phyloP scores from a whole-genome alignment of 2,797 vertebrate species.

The Apodemus agrarius region DNA sequence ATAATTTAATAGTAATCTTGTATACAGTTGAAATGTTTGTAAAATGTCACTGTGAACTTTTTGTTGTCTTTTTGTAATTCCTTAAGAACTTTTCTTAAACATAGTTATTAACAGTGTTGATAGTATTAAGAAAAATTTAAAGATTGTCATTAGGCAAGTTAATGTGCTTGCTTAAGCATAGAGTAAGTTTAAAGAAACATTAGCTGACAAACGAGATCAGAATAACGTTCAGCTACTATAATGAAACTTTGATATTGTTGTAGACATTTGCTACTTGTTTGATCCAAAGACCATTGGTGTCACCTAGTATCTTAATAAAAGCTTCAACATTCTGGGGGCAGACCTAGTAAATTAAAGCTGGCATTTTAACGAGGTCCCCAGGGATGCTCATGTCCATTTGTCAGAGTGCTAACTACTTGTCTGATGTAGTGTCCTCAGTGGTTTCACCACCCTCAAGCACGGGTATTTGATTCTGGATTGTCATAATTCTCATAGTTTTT shows the following conservation, averaged over 20 bases:
- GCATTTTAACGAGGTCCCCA: slow-evolving; percentile 39
- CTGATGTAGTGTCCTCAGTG: slow-evolving; percentile 56
- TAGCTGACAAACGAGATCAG: slow-evolving; percentile 57
- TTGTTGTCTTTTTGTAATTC: slow-evolving; percentile 50
- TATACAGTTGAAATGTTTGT: slow-evolving; percentile 60
- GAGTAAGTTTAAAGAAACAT: slow-evolving; percentile 62
- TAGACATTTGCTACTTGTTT: slow-evolving; percentile 48
- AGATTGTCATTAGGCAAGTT: slow-evolving; percentile 48
- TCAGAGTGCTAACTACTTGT: slow-evolving; percentile 49
- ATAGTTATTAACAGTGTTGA: slow-evolving; percentile 63
- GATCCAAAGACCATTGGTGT: slow-evolving; percentile 9
- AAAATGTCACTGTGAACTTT: slow-evolving; percentile 66
- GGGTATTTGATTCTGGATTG: slow-evolving; percentile 54
- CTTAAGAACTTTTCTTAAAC: slow-evolving; percentile 43
- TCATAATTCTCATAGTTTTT: slow-evolving; percentile 70
- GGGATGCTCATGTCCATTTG: slow-evolving; percentile 24
- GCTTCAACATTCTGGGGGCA: slow-evolving; percentile 37
- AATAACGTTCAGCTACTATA: background rate
- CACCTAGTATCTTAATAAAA: slow-evolving; percentile 52
- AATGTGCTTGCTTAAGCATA: slow-evolving; percentile 50
- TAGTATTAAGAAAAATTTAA: slow-evolving; percentile 65
- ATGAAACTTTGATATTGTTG: slow-evolving; percentile 57
- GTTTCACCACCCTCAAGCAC: slow-evolving; percentile 35
- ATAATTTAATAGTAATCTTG: slow-evolving; percentile 61
- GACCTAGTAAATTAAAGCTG: slow-evolving; percentile 32